Base-by-base conservation (phyloP, 2,888 invertebrate species). In the Dryobotodes eremita region DNA sequence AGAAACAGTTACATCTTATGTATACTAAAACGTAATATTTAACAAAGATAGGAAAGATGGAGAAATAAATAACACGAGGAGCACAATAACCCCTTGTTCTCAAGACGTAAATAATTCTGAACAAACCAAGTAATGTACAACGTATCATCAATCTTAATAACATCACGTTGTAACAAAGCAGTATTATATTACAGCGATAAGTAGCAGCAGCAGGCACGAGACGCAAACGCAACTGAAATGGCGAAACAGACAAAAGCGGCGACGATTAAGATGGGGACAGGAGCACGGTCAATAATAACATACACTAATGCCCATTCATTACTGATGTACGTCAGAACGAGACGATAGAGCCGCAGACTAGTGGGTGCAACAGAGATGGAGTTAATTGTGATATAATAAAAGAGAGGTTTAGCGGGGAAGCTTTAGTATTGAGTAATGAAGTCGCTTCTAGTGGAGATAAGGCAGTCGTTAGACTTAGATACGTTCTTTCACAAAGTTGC, bases 241-340 rank as follows among this genome's bases (percentile, higher is more conserved):
- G 78, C 80, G 79, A 82, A 78, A 86, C 83, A 82, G 83, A 89
- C 87, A 88, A 84, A 84, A 81, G 88, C 88, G 85, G 88, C 86
- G 87, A 83, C 86, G 88, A 86, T 85, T 86, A 88, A 84, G 85
- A 85, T 82, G 88, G 87, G 72, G 85, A 85, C 90, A 90, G 89
- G 88, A 91, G 90, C 89, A 86, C 87, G 88, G 84, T 88, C 91
- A 90, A 91, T 92, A 91, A 90, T 89, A 88, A 90, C 90, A 91
- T 89, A 91, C 89, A 90, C 88, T 92, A 91, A 91, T 89, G 87
- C 90, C 87, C 90, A 91, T 92, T 92, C 89, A 92, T 92, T 91
- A 90, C 87, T 87, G 90, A 89, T 88, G 89, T 89, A 87, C 72
- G 84, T 23, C n/a, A 46, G 81, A 88, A 78, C 53, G 88, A 82